Conservation (phyloP, 2,113 vertebrate genomes). For the Lagopus leucura region DNA sequence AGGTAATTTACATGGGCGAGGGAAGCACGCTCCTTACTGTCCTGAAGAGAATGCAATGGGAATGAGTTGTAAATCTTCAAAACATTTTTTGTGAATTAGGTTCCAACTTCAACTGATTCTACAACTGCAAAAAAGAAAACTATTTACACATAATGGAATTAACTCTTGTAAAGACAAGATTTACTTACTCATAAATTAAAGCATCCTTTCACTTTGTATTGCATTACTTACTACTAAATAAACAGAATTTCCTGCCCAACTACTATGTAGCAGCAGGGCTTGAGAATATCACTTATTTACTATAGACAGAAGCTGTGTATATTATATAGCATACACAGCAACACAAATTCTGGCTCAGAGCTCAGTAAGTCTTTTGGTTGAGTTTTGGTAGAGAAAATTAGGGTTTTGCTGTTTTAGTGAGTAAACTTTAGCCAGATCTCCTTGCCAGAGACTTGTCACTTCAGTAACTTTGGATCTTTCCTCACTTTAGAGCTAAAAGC, state of each 20-base stretch:
- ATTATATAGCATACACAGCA: neutral
- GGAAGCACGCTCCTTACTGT: neutral
- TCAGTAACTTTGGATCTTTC: neutral
- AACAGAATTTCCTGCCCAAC: neutral
- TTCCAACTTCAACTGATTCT: neutral
- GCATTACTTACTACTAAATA: neutral
- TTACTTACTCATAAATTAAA: constrained; percentile 4
- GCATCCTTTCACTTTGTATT: neutral
- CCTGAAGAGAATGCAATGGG: neutral
- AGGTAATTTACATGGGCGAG: constrained; percentile 26
- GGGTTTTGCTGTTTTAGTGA: neutral
- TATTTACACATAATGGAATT: neutral
- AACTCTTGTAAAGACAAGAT: constrained; percentile 26
- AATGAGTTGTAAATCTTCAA: neutral
- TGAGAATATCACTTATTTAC: neutral
- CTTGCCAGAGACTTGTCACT: neutral
- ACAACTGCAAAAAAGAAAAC: constrained; percentile 20
- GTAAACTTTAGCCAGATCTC: neutral
- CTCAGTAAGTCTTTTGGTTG: neutral
- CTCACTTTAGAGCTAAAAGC: constrained; percentile 22
- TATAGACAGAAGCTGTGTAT: neutral
- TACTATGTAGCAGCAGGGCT: neutral
- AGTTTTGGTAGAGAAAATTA: neutral
- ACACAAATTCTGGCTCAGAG: neutral
- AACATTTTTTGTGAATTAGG: neutral